Percentiles rank a stretch among this genome's conserved stretches.
These are phyloP conservation scores for Apteryx mantelli DNA, from an alignment of 2,113 vertebrate species.

Conservation along the genomic window DNA sequence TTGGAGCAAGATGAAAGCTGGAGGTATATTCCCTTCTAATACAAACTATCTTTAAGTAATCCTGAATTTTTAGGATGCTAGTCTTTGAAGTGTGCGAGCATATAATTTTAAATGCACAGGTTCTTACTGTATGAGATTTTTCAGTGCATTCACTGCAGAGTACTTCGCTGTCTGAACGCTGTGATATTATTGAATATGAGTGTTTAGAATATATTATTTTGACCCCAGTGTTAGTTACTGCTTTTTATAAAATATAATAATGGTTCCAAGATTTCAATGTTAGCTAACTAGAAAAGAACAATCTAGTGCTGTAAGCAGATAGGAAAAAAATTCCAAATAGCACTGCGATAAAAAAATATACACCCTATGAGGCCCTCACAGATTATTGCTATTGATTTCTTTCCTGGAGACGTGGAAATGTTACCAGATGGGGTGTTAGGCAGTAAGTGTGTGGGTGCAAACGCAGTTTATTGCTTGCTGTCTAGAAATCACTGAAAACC, in stretches of 20 bases:
- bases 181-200: background rate
- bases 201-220: slow-evolving; percentile 61
- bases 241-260: slow-evolving; percentile 62
- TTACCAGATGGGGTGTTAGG: slow-evolving; percentile 97
- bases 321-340: slow-evolving; percentile 76
- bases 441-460: slow-evolving; percentile 88
- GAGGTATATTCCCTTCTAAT: slow-evolving; percentile 38
- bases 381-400: slow-evolving; percentile 99
- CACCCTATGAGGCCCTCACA: slow-evolving; percentile 84
- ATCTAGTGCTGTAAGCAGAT: slow-evolving; percentile 74
- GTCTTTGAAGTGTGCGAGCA: slow-evolving; percentile 53
- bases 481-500: slow-evolving; percentile 81
- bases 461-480: slow-evolving; percentile 81
- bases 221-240: background rate
- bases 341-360: slow-evolving; percentile 80
- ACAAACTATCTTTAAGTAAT: slow-evolving; percentile 39
- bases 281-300: slow-evolving; percentile 71
- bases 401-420: slow-evolving; percentile 93
- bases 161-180: background rate
- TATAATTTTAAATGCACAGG: slow-evolving; percentile 43
- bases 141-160: background rate
- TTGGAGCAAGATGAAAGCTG: slow-evolving; percentile 38
- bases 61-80: slow-evolving; percentile 38
- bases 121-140: slow-evolving; percentile 36
- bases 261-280: slow-evolving; percentile 59